These are phyloP conservation scores for Dryoscopus gambensis DNA, from an alignment of 2,113 vertebrate species.

Conservation along the genomic window DNA sequence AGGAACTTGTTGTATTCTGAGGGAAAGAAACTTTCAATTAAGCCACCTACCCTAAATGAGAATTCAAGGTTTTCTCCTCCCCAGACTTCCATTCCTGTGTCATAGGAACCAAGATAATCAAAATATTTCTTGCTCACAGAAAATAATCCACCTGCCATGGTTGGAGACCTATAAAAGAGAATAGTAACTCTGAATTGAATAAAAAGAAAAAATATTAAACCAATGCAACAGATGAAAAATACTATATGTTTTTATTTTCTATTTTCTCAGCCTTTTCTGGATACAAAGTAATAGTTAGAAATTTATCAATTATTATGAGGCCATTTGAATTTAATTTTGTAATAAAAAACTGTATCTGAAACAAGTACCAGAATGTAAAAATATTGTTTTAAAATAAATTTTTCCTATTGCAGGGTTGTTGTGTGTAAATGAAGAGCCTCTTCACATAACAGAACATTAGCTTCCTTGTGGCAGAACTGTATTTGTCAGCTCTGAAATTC, in stretches of 20 bases:
- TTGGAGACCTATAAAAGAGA: slow-evolving; percentile 84
- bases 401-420: background rate
- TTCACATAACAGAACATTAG: background rate
- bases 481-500: background rate
- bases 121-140: slow-evolving; percentile 92
- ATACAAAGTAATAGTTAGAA: background rate
- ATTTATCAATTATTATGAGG: background rate
- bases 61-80: slow-evolving; percentile 98
- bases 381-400: background rate
- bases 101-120: slow-evolving; percentile 94
- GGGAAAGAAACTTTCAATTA: background rate
- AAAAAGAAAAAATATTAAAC: background rate
- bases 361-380: background rate
- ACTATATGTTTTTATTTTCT: background rate
- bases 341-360: background rate
- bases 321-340: background rate
- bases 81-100: slow-evolving; percentile 99
- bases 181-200: background rate
- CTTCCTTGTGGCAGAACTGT: background rate
- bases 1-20: background rate
- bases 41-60: slow-evolving; percentile 89
- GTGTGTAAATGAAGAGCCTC: background rate
- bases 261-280: background rate
- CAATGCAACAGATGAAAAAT: background rate
- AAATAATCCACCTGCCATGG: slow-evolving; percentile 98